Conservation (phyloP, 1,140 invertebrate genomes). For the Ceratoteleas bidentatus region DNA sequence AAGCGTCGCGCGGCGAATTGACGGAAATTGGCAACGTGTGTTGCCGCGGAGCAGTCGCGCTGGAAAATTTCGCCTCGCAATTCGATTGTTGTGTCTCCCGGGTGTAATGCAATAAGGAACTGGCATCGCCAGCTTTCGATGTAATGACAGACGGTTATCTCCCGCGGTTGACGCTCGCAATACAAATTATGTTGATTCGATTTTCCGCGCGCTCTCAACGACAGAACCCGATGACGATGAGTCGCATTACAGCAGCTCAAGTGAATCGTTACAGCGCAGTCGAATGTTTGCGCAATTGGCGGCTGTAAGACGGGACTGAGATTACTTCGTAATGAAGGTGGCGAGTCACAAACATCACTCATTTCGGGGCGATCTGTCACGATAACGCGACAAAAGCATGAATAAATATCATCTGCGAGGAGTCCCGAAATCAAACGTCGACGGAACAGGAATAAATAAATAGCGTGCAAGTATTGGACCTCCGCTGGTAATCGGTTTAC, state of each 20-base stretch:
- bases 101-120: slow-evolving; percentile 43
- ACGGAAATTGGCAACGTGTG: slow-evolving; percentile 32
- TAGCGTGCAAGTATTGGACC: slow-evolving; percentile 13
- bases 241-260: too few relatives aligned
- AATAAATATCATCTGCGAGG: too few relatives aligned
- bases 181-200: slow-evolving; percentile 29
- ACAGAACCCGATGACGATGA: neutral
- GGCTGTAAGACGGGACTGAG: too few relatives aligned
- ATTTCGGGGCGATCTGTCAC: too few relatives aligned
- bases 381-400: neutral
- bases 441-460: too few relatives aligned
- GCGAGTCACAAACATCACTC: too few relatives aligned
- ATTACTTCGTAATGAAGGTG: too few relatives aligned
- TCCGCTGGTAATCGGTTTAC: slow-evolving; percentile 29
- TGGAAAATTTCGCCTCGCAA: slow-evolving; percentile 23
- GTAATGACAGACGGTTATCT: slow-evolving; percentile 46
- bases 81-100: slow-evolving; percentile 32
- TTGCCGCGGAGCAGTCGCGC: slow-evolving; percentile 23
- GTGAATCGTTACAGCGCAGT: too few relatives aligned
- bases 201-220: slow-evolving; percentile 13
- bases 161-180: slow-evolving; percentile 22
- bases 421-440: too few relatives aligned
- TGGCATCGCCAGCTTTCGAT: slow-evolving; percentile 24
- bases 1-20: slow-evolving; percentile 28
- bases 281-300: too few relatives aligned